These are phyloP conservation scores for Threskiornis aethiopicus DNA, from an alignment of 2,797 vertebrate genomes.

Conservation along the genomic window DNA sequence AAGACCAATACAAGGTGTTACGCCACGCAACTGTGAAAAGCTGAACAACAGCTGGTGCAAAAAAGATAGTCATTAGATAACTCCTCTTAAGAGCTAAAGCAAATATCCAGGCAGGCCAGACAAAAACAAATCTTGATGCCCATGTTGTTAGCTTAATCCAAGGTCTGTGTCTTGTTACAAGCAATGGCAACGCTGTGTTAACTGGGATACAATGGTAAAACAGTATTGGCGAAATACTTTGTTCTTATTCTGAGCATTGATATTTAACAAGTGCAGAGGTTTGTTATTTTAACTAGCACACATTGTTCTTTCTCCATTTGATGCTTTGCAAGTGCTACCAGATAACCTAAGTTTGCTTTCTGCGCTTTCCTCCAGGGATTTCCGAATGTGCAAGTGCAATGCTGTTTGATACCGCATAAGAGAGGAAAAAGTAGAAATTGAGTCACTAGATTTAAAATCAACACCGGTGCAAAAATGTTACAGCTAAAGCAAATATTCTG, in stretches of 20 bases:
- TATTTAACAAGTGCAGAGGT: background rate
- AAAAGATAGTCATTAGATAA: background rate
- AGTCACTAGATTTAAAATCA: background rate
- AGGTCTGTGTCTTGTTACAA: background rate
- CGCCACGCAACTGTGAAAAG: fast-evolving
- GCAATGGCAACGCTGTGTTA: fast-evolving
- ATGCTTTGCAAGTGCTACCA: background rate
- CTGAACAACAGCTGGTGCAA: background rate
- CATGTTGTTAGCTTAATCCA: background rate
- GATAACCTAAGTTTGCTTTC: background rate
- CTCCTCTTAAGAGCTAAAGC: background rate
- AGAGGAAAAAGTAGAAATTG: background rate
- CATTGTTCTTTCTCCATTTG: background rate
- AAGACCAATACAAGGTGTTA: background rate
- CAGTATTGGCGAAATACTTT: background rate
- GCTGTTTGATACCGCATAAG: background rate
- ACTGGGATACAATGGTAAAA: background rate
- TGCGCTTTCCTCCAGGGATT: background rate
- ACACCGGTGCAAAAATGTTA: background rate
- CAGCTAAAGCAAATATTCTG: background rate
- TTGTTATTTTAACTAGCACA: background rate
- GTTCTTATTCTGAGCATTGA: background rate
- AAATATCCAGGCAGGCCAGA: background rate
- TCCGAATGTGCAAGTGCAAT: fast-evolving
- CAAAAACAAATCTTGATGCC: background rate